Percentiles rank a stretch among this genome's conserved stretches.
Evolutionary conservation across 2,113 vertebrate species (phyloP).

Genomic region (Scytalopus superciliaris): DNA sequence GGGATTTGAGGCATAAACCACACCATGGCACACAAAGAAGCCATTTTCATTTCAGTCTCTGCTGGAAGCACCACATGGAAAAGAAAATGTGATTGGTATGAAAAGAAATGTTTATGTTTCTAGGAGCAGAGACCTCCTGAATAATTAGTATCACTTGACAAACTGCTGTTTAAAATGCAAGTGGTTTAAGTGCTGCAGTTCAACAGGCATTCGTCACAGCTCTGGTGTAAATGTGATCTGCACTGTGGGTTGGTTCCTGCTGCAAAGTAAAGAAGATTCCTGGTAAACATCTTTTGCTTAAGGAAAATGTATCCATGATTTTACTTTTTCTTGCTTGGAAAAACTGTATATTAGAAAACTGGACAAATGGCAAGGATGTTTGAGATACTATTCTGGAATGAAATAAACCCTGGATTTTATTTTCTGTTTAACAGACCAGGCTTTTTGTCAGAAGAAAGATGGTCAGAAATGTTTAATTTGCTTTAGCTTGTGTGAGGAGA

Average conservation of each 20-base stretch:
- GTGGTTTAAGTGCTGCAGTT: conserved; percentile 44
- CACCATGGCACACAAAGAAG: background rate
- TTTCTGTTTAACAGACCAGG: background rate
- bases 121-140: conserved; percentile 40
- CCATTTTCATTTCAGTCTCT: conserved; percentile 23
- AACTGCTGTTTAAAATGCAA: conserved; percentile 53
- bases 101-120: conserved; percentile 48
- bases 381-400: background rate
- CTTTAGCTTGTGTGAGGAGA: background rate
- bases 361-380: background rate
- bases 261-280: background rate
- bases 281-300: background rate
- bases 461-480: background rate
- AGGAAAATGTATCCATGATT: background rate
- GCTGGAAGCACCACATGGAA: conserved; percentile 14
- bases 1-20: background rate
- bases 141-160: conserved; percentile 55
- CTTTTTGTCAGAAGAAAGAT: background rate
- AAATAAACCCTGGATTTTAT: background rate
- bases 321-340: background rate
- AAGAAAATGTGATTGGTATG: conserved; percentile 34
- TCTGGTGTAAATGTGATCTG: background rate
- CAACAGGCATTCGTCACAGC: conserved; percentile 14
- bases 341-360: background rate
- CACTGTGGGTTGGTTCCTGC: background rate